These are phyloP conservation scores for Drosophila ogumai DNA, from an alignment of 1,140 invertebrate species.

Conservation along the genomic window DNA sequence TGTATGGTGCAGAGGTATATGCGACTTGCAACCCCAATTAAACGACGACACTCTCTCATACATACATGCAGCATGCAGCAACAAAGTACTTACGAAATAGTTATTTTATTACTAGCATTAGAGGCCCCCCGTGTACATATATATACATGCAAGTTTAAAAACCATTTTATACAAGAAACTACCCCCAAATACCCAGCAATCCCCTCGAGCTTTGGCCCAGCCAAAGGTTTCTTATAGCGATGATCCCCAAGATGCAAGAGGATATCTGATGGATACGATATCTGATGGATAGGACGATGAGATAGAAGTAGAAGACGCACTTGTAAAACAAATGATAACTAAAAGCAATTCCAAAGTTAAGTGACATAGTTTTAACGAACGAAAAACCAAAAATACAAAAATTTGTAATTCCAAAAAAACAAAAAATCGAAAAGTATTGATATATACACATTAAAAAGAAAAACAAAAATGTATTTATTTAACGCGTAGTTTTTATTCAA, in stretches of 20 bases:
- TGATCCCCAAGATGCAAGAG: slow-evolving; percentile 13
- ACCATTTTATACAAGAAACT: slow-evolving; percentile 74
- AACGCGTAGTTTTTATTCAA: slow-evolving; percentile 75
- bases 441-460: slow-evolving; percentile 65
- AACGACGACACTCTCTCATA: slow-evolving; percentile 57
- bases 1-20: slow-evolving; percentile 30
- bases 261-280: slow-evolving; percentile 6
- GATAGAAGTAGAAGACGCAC: slow-evolving; percentile 65
- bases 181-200: slow-evolving; percentile 7
- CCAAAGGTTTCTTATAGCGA: slow-evolving; percentile 45
- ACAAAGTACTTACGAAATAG: slow-evolving; percentile 73
- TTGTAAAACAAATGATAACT: slow-evolving; percentile 83
- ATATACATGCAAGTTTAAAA: slow-evolving; percentile 61
- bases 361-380: slow-evolving; percentile 75
- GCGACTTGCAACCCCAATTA: slow-evolving; percentile 43
- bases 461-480: slow-evolving; percentile 72
- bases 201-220: slow-evolving; percentile 61
- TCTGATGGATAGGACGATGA: neutral
- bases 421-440: slow-evolving; percentile 73
- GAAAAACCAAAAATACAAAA: slow-evolving; percentile 41
- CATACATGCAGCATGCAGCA: slow-evolving; percentile 34
- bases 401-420: slow-evolving; percentile 71
- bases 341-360: slow-evolving; percentile 83
- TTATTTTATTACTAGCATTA: slow-evolving; percentile 80
- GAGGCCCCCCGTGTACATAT: slow-evolving; percentile 58